These are phyloP conservation scores for Achroia grisella DNA, from an alignment of 1,140 invertebrate species.

Conservation along the genomic window DNA sequence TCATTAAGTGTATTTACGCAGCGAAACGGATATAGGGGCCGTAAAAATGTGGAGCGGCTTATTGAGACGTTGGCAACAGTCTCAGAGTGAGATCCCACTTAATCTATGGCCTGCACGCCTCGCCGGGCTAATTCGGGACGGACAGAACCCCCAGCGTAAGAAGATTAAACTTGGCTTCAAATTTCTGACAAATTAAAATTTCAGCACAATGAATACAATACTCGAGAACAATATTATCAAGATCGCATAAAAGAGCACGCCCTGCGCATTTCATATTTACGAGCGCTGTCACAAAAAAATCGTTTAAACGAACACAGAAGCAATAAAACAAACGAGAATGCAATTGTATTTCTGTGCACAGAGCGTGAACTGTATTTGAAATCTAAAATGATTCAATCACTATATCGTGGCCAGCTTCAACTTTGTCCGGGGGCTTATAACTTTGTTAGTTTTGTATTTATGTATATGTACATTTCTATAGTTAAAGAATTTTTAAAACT, in stretches of 20 bases:
- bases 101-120: conserved; percentile 40
- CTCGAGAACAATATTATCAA: conserved; percentile 42
- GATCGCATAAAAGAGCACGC: conserved; percentile 44
- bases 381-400: conserved; percentile 40
- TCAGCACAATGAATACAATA: conserved; percentile 35
- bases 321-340: conserved; percentile 42
- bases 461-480: too few species aligned
- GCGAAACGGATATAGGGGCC: conserved; percentile 61
- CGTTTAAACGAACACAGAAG: conserved; percentile 38
- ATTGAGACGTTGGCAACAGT: conserved; percentile 61
- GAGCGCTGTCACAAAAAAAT: conserved; percentile 37
- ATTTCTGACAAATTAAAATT: conserved; percentile 51
- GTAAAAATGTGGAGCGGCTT: conserved; percentile 60
- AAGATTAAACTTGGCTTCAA: conserved; percentile 34
- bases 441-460: too few species aligned
- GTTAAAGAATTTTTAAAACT: too few species aligned
- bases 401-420: too few species aligned
- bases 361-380: conserved; percentile 40
- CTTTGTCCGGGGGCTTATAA: too few species aligned
- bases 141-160: conserved; percentile 16
- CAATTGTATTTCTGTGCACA: conserved; percentile 31
- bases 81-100: conserved; percentile 26
- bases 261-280: conserved; percentile 50
- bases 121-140: conserved; percentile 28
- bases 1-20: conserved; percentile 67